These are phyloP conservation scores for Chalcosyrphus nemorum DNA, from an alignment of 2,888 invertebrate genomes.

Conservation along the genomic window DNA sequence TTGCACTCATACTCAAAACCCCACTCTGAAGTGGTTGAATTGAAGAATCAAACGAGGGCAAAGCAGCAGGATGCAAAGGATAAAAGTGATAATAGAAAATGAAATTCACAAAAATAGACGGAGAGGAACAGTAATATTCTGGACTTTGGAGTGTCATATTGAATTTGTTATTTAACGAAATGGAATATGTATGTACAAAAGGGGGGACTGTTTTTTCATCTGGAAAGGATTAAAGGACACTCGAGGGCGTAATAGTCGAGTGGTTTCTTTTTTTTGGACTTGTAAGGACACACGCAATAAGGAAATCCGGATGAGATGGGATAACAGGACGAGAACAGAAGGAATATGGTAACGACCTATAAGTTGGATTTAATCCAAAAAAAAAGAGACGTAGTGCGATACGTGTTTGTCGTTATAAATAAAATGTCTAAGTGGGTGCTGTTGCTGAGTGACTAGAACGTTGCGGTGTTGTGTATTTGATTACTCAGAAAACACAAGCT, in stretches of 20 bases:
- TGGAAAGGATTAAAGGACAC: background rate
- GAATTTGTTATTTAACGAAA: background rate
- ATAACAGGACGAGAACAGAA: background rate
- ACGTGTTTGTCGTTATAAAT: no score
- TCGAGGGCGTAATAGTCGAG: background rate
- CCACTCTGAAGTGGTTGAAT: background rate
- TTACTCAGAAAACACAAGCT: no score
- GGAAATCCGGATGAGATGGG: background rate
- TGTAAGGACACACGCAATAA: background rate
- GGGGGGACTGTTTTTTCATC: background rate
- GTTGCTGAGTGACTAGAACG: no score
- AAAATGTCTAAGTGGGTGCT: no score
- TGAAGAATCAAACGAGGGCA: background rate
- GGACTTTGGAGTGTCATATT: background rate
- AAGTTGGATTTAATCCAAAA: no score
- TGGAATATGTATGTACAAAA: no score
- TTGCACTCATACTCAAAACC: background rate
- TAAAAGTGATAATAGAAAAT: constrained; percentile 17
- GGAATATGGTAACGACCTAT: no score
- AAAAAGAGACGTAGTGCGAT: no score
- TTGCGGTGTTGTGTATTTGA: no score
- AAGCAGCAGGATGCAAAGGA: background rate
- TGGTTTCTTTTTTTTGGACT: no score
- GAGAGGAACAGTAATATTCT: background rate
- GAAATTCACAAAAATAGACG: background rate